These are phyloP conservation scores for Alcedo atthis DNA, from an alignment of 2,797 vertebrate species.

Conservation along the genomic window DNA sequence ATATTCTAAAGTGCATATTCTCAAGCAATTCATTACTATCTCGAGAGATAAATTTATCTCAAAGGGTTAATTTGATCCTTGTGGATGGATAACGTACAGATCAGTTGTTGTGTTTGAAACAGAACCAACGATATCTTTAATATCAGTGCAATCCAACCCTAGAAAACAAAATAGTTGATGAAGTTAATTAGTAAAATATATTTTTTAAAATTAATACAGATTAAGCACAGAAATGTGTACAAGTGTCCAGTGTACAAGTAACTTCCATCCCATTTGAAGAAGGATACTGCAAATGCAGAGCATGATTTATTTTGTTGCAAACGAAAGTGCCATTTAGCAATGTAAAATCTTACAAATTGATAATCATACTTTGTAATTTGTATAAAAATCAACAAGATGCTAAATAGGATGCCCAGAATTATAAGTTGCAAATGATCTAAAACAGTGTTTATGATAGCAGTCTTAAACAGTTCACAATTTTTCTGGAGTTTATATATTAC, in stretches of 20 bases:
- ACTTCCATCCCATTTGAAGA: not conserved
- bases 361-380: not conserved
- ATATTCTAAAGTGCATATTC: slow-evolving; percentile 5
- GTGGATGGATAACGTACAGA: slow-evolving; percentile 91
- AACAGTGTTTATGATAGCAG: not conserved
- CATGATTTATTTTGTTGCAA: not conserved
- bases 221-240: not conserved
- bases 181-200: not conserved
- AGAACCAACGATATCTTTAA: slow-evolving; percentile 86
- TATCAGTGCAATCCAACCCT: slow-evolving; percentile 92
- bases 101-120: slow-evolving; percentile 92
- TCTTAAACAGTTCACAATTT: not conserved
- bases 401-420: not conserved
- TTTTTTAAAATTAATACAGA: not conserved
- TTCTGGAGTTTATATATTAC: not conserved
- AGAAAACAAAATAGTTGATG: slow-evolving; percentile 17
- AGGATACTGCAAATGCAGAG: not conserved
- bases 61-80: slow-evolving; percentile 88
- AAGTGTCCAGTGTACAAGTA: not conserved
- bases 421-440: not conserved
- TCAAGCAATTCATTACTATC: not conserved
- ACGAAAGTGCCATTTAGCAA: not conserved
- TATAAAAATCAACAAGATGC: not conserved
- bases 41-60: slow-evolving; percentile 80
- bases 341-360: not conserved